Base-by-base conservation (phyloP, 2,888 invertebrate species). In the Synanthedon formicaeformis region DNA sequence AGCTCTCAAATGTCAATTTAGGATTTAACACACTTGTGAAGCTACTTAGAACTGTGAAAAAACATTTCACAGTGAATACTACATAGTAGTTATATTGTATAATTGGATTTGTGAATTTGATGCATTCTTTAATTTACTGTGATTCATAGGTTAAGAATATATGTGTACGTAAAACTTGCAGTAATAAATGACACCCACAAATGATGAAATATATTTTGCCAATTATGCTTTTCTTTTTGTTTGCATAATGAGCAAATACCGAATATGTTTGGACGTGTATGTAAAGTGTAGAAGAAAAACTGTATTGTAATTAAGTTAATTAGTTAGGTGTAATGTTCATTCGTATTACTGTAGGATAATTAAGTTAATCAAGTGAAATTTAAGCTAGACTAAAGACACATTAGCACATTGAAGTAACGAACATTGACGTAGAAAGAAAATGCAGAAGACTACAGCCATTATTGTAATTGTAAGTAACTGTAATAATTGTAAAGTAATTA, bases 171-270 rank as follows among this genome's bases (percentile, higher is more conserved):
- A 10, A 34, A 34, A 16, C 16, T 49, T 49, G 49, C 11, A 12
- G 27, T 34, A 73, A 76, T 85, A 86, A 86, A 87, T 87, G 87
- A 86, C 85, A 84, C 73, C 87, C 83, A 84, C 71, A 73, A 70
- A 62, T 71, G 63, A 65, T 70, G 34, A 34, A 34, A 55, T 62
- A 55, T 55, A 58, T 67, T 72, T 81, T 85, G 85, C 87, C 87
- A 86, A 86, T 86, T 85, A 85, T 86, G 86, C 83, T 63, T 71
- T 76, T 74, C n/a, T n/a, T 66, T 67, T 58, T 23, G 23, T 23
- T 70, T 66, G 85, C 87, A 83, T 82, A 84, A 88, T 86, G 86
- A 86, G 86, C 85, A 83, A 87, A 87, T 86, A 88, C 87, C 73
- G 63, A 60, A 64, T 56, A 66, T 73, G 75, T 62, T 40, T 49